Evolutionary conservation across 2,797 vertebrate species (phyloP).

Genomic region (Odontamblyopus rebecca): DNA sequence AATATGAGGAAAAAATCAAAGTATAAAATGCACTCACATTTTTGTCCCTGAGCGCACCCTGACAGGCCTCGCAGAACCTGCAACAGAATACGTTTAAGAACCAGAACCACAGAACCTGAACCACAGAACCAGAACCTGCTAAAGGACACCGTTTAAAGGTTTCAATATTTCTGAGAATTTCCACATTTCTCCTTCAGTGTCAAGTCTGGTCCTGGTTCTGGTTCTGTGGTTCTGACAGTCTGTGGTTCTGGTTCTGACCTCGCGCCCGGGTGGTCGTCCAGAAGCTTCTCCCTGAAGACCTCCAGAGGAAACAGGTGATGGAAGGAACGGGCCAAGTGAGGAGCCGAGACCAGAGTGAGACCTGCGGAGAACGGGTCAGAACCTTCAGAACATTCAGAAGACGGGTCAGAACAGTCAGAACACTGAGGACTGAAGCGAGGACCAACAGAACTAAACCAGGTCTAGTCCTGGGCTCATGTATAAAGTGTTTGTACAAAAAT

Average conservation of each 20-base stretch:
- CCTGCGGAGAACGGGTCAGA: constrained; percentile 69
- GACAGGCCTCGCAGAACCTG: constrained; percentile 92
- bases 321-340: constrained; percentile 95
- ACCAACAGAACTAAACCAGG: too few species aligned
- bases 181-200: too few species aligned
- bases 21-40: constrained; percentile 75
- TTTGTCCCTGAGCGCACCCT: constrained; percentile 88
- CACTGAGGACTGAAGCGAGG: too few species aligned
- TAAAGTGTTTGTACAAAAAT: too few species aligned
- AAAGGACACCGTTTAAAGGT: neutral
- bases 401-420: too few species aligned
- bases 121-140: constrained; percentile 80
- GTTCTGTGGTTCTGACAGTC: too few species aligned
- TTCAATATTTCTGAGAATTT: too few species aligned
- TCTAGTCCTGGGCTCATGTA: too few species aligned
- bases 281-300: constrained; percentile 81
- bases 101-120: too few species aligned
- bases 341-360: constrained; percentile 93
- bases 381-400: too few species aligned
- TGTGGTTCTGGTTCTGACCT: constrained; percentile 65
- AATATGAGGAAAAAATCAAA: neutral
- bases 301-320: constrained; percentile 96
- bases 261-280: constrained; percentile 78
- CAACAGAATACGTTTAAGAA: constrained; percentile 2
- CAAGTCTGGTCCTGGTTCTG: too few species aligned